phyloP scores from a whole-genome alignment of 2,888 invertebrate genomes.

The Amphiduros pacificus region DNA sequence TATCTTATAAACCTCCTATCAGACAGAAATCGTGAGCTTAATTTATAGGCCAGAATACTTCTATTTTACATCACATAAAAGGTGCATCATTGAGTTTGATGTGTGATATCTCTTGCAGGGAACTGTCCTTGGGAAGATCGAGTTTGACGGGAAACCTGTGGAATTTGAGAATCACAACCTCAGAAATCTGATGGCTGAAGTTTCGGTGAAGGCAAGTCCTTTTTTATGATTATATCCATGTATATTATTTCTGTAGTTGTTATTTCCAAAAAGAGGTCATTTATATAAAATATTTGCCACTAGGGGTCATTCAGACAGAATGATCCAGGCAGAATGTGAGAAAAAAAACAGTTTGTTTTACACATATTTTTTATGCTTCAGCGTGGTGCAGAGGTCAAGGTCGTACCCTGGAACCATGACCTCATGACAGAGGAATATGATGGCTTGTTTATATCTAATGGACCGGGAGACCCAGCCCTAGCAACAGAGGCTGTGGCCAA shows the following conservation, averaged over 20 bases:
- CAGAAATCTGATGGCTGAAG: constrained; percentile 42
- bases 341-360: no score
- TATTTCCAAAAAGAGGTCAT: no score
- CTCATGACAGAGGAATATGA: constrained; percentile 40
- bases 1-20: no score
- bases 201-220: constrained; percentile 36
- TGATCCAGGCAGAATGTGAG: no score
- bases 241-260: no score
- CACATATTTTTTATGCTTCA: no score
- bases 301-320: no score
- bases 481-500: constrained; percentile 36
- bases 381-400: constrained; percentile 46
- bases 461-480: constrained; percentile 48
- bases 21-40: no score
- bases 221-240: no score
- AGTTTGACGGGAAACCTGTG: constrained; percentile 42
- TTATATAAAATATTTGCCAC: no score
- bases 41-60: no score
- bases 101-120: constrained; percentile 29
- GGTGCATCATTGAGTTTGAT: not conserved
- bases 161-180: constrained; percentile 47
- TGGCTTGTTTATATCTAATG: constrained; percentile 50
- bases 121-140: constrained; percentile 48
- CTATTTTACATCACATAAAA: no score
- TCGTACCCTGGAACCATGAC: constrained; percentile 51